Conservation (phyloP, 2,888 invertebrate genomes). For the Empis livida region DNA sequence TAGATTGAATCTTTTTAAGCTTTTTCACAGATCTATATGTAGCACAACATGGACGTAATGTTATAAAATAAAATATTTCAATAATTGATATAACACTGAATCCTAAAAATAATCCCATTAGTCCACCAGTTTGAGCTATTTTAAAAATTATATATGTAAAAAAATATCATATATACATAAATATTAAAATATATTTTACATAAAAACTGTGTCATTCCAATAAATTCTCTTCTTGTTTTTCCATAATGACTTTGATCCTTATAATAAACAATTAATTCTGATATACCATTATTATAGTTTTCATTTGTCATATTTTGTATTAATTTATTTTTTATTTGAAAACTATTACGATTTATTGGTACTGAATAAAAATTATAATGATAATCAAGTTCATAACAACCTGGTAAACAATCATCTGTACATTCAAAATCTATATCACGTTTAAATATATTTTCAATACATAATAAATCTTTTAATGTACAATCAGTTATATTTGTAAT, state of each 20-base stretch:
- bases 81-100: slow-evolving; percentile 70
- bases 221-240: slow-evolving; percentile 62
- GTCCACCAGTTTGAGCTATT: slow-evolving; percentile 64
- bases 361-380: slow-evolving; percentile 46
- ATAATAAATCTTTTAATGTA: neutral
- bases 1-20: no score
- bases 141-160: neutral
- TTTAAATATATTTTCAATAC: neutral
- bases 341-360: slow-evolving; percentile 37
- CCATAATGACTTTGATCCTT: slow-evolving; percentile 55
- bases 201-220: slow-evolving; percentile 69
- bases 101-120: slow-evolving; percentile 70
- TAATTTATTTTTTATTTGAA: slow-evolving; percentile 24
- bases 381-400: slow-evolving; percentile 63
- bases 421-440: neutral
- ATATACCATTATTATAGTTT: slow-evolving; percentile 38
- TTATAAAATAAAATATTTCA: slow-evolving; percentile 57
- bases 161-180: neutral
- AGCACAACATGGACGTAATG: neutral
- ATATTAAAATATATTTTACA: slow-evolving; percentile 43
- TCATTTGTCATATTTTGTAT: slow-evolving; percentile 20
- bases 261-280: slow-evolving; percentile 62
- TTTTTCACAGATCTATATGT: no score
- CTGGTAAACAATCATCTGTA: slow-evolving; percentile 48
- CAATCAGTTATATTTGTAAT: neutral